Evolutionary conservation across 2,113 vertebrate genomes (phyloP).

Genomic region (Hippoglossus stenolepis): DNA sequence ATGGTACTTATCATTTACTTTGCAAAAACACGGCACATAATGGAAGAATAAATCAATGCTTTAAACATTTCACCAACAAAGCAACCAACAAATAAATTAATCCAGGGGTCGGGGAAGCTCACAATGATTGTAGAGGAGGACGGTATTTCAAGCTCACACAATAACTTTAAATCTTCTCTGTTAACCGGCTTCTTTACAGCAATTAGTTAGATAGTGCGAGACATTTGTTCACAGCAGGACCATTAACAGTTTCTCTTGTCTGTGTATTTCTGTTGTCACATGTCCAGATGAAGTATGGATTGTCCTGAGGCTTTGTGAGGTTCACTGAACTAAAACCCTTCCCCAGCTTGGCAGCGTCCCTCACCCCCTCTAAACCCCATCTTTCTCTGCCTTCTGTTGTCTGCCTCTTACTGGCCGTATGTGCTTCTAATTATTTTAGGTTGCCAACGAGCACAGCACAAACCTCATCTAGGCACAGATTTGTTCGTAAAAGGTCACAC

Average conservation of each 20-base stretch:
- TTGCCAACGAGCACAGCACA: slow-evolving; percentile 21
- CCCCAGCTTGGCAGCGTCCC: slow-evolving; percentile 33
- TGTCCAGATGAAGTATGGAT: background rate
- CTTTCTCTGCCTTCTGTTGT: slow-evolving; percentile 43
- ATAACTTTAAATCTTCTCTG: too few relatives aligned
- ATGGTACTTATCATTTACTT: background rate
- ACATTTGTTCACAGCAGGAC: background rate
- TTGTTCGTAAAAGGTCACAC: slow-evolving; percentile 31
- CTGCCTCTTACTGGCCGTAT: slow-evolving; percentile 38
- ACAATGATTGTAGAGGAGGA: background rate
- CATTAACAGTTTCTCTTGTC: background rate
- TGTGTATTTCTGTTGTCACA: background rate
- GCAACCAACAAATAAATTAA: too few relatives aligned
- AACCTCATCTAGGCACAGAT: slow-evolving; percentile 30
- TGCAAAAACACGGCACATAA: background rate
- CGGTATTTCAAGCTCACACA: too few relatives aligned
- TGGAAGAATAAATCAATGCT: background rate
- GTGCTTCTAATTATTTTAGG: background rate
- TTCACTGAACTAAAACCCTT: slow-evolving; percentile 34
- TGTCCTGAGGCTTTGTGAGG: slow-evolving; percentile 3
- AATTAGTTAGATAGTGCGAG: background rate
- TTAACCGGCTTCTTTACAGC: too few relatives aligned
- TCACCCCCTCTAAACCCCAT: slow-evolving; percentile 14
- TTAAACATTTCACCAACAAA: too few relatives aligned
- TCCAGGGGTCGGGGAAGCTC: background rate